These are phyloP conservation scores for Rhyzopertha dominica DNA, from an alignment of 1,140 invertebrate genomes.

Conservation along the genomic window DNA sequence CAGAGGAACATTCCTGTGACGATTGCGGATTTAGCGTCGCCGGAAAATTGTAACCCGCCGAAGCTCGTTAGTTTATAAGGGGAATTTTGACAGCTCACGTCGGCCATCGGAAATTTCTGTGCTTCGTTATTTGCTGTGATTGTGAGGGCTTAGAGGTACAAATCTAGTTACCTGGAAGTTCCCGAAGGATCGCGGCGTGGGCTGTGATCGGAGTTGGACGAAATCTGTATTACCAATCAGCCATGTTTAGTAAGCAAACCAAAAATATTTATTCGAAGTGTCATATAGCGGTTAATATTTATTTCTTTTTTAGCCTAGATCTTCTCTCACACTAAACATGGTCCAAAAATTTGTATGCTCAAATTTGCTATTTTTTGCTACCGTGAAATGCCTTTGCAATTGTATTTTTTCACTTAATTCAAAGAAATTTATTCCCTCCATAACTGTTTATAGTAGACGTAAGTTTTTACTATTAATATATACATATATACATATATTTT, in stretches of 20 bases:
- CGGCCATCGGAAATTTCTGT: conserved; percentile 1
- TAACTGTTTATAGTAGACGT: conserved; percentile 28
- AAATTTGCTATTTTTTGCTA: conserved; percentile 36
- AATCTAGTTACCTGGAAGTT: too few relatives aligned
- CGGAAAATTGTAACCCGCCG: conserved; percentile 61
- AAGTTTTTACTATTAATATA: conserved; percentile 28
- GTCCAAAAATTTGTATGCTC: conserved; percentile 28
- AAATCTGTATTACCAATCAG: conserved; percentile 8
- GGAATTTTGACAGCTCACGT: conserved; percentile 10
- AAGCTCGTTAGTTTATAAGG: conserved; percentile 71
- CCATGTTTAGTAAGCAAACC: conserved; percentile 32
- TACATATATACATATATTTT: conserved; percentile 38
- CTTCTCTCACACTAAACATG: conserved; percentile 30
- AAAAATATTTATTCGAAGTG: conserved; percentile 28
- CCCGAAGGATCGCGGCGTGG: too few relatives aligned
- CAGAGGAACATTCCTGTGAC: conserved; percentile 56
- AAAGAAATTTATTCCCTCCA: conserved; percentile 43
- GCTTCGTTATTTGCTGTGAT: conserved; percentile 6
- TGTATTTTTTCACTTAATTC: conserved; percentile 34
- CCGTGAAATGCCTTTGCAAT: conserved; percentile 42
- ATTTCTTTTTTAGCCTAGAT: conserved; percentile 18
- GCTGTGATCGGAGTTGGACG: conserved; percentile 2
- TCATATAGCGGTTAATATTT: conserved; percentile 21
- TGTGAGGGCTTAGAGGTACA: conserved; percentile 8
- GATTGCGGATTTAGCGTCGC: conserved; percentile 59